A percentile compares a stretch with the other conserved stretches of the same genome.
Conservation (phyloP, 2,113 vertebrate species). For the Spizaetus ornatus region DNA sequence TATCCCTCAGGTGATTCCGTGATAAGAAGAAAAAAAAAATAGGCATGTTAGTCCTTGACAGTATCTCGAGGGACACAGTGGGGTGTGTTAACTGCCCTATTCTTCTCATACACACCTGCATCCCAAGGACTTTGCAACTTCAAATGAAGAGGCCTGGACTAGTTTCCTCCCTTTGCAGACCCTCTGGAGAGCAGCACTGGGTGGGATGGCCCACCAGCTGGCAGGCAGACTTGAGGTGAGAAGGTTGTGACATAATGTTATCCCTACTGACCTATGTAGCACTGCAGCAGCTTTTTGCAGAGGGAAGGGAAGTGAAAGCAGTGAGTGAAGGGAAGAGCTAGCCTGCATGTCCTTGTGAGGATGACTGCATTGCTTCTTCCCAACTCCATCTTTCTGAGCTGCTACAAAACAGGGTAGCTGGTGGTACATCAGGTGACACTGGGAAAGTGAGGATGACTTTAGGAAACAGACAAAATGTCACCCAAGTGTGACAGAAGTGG, state of each 20-base stretch:
- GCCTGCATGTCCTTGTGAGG: neutral
- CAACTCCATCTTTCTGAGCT: neutral
- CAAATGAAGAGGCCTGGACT: neutral
- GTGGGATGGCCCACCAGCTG: neutral
- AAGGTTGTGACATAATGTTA: neutral
- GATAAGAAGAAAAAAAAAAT: neutral
- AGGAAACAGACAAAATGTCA: neutral
- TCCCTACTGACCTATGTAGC: neutral
- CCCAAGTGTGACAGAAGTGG: neutral
- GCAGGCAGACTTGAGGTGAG: neutral
- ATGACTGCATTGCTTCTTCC: neutral
- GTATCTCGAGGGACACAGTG: neutral
- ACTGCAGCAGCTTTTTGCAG: neutral
- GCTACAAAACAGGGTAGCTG: neutral
- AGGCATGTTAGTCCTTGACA: neutral
- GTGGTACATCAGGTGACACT: neutral
- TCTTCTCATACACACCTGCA: neutral
- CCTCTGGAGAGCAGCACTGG: neutral
- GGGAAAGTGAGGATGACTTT: neutral
- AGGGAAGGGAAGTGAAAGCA: neutral
- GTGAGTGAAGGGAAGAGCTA: neutral
- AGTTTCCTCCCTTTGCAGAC: neutral
- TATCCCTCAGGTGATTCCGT: neutral
- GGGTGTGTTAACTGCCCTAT: neutral
- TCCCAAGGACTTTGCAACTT: neutral